phyloP scores from a whole-genome alignment of 2,113 vertebrate species.

The Grus americana region DNA sequence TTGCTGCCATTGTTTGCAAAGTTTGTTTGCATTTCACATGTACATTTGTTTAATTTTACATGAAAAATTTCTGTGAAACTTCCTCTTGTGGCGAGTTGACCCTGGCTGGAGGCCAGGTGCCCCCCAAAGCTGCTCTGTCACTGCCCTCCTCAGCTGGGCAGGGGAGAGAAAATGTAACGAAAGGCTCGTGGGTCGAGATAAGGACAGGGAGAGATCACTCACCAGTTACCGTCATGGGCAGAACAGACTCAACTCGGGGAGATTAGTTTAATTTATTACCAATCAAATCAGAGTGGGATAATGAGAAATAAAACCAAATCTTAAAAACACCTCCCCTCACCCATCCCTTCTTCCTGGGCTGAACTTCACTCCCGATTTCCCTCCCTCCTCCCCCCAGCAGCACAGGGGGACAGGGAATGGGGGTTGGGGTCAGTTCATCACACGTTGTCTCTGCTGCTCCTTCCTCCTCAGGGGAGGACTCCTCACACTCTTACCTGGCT shows the following conservation, averaged over 20 bases:
- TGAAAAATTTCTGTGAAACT: not conserved
- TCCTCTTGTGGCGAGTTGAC: not conserved
- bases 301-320: not conserved
- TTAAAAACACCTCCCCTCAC: not conserved
- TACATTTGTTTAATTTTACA: not conserved
- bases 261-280: no score
- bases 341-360: not conserved
- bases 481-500: not conserved
- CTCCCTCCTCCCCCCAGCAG: rapidly evolving
- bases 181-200: rapidly evolving
- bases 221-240: rapidly evolving
- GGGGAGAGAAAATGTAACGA: not conserved
- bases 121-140: not conserved
- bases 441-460: rapidly evolving
- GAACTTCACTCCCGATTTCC: rapidly evolving
- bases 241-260: no score
- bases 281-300: not conserved
- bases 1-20: not conserved
- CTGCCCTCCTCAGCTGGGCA: not conserved
- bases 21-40: not conserved
- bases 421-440: no score
- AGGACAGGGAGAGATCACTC: not conserved
- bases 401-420: rapidly evolving
- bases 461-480: not conserved
- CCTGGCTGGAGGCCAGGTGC: not conserved